Base-by-base conservation (phyloP, 23 tunicate genomes). In the Corella eumyota region DNA sequence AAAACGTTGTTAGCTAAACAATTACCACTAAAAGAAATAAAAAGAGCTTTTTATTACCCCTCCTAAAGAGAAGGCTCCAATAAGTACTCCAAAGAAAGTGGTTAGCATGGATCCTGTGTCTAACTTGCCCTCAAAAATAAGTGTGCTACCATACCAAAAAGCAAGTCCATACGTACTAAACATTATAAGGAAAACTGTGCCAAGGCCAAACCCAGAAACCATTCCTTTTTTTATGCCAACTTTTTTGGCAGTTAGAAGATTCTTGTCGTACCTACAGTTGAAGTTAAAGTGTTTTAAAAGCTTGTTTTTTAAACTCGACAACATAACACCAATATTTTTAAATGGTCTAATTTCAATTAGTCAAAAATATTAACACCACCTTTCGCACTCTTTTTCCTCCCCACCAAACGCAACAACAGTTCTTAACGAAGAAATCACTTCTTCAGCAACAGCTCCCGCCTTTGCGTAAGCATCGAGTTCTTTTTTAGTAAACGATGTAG, bases 381-480 rank as follows among this genome's bases (percentile, higher is more conserved):
- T 81, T 31, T 72, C 62, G 6, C 35, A 27, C 71, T 83, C 93
- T 60, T 76, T 78, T 9, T 70, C 70, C 36, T 92, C 83, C 0
- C 98, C 93, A 26, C 62, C 80, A 72, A 83, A 92, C 11, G 98
- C 87, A 35, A 78, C 84, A 32, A 92, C 98, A 2, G 98, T 92
- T 46, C 85, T 74, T 36, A 92, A 83, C 0, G 86, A 70, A 17
- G 79, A 76, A n/a, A 92, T n/a, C 20, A 83, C 93, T 71, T 92
- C 98, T 53, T 83, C 93, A 7, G 98, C 98, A 4, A 92, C 71
- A 2, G 69, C 87, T 32, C 98, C 98, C 5, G 98, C 98, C 38
- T 78, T 66, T 7, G 98, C 98, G 62, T 92, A 92, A 0, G 98
- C 98, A 4, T 92, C 76, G 67, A 83, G 55, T 50, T 92, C 98